Percentiles rank a stretch among this genome's conserved stretches.
Evolutionary conservation across 1,140 invertebrate genomes (phyloP).

Genomic region (Caenorhabditis briggsae): DNA sequence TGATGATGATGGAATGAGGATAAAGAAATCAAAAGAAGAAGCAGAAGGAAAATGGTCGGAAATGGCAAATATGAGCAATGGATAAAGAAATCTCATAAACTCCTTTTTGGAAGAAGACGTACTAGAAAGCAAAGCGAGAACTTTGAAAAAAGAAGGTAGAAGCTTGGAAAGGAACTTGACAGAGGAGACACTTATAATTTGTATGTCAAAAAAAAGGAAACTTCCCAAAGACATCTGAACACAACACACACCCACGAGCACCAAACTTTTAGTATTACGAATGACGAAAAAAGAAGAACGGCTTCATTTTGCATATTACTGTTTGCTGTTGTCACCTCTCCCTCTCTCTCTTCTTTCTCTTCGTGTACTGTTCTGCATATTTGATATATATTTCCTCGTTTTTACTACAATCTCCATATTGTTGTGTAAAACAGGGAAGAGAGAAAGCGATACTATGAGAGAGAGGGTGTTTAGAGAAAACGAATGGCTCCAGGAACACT

Average conservation of each 20-base stretch:
- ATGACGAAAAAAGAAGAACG: neutral
- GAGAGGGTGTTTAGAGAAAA: neutral
- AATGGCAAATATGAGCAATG: neutral
- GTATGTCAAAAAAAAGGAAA: neutral
- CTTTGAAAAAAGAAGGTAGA: neutral
- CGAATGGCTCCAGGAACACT: neutral
- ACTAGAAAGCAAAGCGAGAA: neutral
- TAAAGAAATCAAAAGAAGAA: neutral
- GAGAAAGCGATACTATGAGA: neutral
- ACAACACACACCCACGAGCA: too few species aligned
- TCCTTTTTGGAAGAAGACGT: neutral
- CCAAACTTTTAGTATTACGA: too few species aligned
- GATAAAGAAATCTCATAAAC: constrained; percentile 1
- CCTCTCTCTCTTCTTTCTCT: neutral
- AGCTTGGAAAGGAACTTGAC: neutral
- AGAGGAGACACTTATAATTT: constrained; percentile 9
- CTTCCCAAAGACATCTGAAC: too few species aligned
- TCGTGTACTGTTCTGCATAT: constrained; percentile 48
- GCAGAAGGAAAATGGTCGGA: neutral
- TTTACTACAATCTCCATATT: constrained; percentile 19
- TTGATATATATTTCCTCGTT: constrained; percentile 17
- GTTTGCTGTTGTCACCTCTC: neutral
- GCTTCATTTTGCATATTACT: constrained; percentile 52
- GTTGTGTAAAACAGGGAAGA: constrained; percentile 34
- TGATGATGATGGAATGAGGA: constrained; percentile 8